These are phyloP conservation scores for Propsilocerus akamusi DNA, from an alignment of 1,140 invertebrate genomes.

Conservation along the genomic window DNA sequence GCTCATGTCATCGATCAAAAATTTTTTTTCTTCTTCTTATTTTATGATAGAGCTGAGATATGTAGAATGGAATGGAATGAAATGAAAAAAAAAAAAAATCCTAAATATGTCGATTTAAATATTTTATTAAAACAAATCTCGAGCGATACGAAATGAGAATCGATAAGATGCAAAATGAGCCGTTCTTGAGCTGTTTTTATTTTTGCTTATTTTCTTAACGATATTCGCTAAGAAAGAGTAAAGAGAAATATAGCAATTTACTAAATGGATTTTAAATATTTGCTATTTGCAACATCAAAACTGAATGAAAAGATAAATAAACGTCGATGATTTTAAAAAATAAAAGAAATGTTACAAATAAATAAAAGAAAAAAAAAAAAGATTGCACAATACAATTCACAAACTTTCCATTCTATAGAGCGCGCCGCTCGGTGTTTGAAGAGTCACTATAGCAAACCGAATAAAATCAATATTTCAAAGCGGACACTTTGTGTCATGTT, in stretches of 20 bases:
- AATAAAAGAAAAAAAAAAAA: background rate
- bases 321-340: background rate
- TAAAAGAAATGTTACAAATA: background rate
- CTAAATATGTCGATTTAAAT: too few relatives aligned
- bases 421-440: background rate
- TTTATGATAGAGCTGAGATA: too few relatives aligned
- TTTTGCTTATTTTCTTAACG: too few relatives aligned
- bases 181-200: too few relatives aligned
- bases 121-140: too few relatives aligned
- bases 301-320: background rate
- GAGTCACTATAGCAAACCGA: background rate
- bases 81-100: too few relatives aligned
- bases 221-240: too few relatives aligned
- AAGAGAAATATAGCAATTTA: background rate
- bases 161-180: too few relatives aligned
- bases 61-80: too few relatives aligned
- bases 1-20: constrained; percentile 1
- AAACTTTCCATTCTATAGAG: background rate
- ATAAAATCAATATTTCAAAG: constrained; percentile 1
- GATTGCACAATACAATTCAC: background rate
- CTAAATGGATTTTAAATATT: constrained; percentile 3
- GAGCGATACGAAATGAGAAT: too few relatives aligned
- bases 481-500: constrained; percentile 3
- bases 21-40: too few relatives aligned
- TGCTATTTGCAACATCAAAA: constrained; percentile 2